A percentile compares a stretch with the other conserved stretches of the same genome.
Conservation (phyloP, 2,113 vertebrate species). For the Paramisgurnus dabryanus region DNA sequence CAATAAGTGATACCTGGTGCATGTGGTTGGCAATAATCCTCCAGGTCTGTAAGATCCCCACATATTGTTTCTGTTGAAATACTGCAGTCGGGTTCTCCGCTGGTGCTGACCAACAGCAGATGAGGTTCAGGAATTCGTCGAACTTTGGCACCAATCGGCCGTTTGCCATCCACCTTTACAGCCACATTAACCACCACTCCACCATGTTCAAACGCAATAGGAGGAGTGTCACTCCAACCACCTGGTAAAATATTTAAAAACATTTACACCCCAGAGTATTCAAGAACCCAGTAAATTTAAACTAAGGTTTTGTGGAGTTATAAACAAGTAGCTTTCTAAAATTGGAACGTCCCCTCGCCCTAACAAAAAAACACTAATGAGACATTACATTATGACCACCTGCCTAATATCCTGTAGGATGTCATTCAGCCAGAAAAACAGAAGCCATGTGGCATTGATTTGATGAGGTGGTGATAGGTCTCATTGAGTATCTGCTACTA, state of each 20-base stretch:
- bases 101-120: conserved; percentile 77
- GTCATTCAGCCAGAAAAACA: no score
- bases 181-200: conserved; percentile 88
- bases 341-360: no score
- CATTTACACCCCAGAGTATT: background rate
- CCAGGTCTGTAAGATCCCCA: conserved; percentile 77
- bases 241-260: conserved; percentile 68
- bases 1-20: conserved; percentile 79
- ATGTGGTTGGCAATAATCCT: conserved; percentile 88
- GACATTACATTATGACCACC: no score
- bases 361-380: no score
- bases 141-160: conserved; percentile 83
- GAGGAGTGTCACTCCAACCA: conserved; percentile 94
- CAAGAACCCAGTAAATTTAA: no score
- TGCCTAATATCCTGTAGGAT: no score
- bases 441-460: no score
- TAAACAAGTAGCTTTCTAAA: no score
- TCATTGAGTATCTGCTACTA: no score
- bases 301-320: no score
- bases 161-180: conserved; percentile 81
- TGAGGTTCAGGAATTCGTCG: conserved; percentile 76
- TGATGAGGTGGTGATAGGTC: no score
- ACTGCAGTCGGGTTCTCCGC: conserved; percentile 56
- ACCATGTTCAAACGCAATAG: conserved; percentile 90
- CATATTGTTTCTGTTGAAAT: conserved; percentile 73